phyloP scores from a whole-genome alignment of 1,140 invertebrate species.

The Copidosoma floridanum region DNA sequence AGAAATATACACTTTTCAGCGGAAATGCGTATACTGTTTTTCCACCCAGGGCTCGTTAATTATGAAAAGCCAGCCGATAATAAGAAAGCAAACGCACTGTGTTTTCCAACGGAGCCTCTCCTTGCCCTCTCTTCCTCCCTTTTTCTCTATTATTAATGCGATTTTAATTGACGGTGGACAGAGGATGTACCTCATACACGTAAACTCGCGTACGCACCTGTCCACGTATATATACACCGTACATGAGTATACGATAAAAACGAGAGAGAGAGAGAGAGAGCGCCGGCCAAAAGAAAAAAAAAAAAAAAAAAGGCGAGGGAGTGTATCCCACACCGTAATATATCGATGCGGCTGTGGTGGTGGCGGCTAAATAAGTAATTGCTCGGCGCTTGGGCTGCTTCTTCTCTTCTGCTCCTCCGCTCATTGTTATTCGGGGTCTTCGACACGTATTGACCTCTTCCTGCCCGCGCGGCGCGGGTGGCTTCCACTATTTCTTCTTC shows the following conservation, averaged over 20 bases:
- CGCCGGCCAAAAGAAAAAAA: no score
- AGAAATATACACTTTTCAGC: no score
- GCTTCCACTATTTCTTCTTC: not conserved
- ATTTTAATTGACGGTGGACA: constrained; percentile 20
- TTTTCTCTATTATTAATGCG: constrained; percentile 22
- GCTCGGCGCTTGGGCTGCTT: not conserved
- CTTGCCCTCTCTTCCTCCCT: not conserved
- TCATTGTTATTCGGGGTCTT: constrained; percentile 27
- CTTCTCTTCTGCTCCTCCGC: not conserved
- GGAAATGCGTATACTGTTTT: no score
- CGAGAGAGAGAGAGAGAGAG: no score
- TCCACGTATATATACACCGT: not conserved
- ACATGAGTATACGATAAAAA: no score
- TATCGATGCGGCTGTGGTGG: no score
- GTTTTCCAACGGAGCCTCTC: not conserved
- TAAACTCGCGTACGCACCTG: not conserved
- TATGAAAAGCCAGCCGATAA: no score
- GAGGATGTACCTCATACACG: not conserved
- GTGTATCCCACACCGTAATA: no score
- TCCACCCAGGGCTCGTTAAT: no score
- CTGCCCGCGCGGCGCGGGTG: not conserved
- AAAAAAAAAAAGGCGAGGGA: no score
- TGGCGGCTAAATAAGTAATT: constrained; percentile 26
- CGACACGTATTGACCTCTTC: constrained; percentile 28
- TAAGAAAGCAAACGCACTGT: constrained; percentile 12